Conservation (phyloP, 1,140 invertebrate species). For the Alviniconcha marisindica region DNA sequence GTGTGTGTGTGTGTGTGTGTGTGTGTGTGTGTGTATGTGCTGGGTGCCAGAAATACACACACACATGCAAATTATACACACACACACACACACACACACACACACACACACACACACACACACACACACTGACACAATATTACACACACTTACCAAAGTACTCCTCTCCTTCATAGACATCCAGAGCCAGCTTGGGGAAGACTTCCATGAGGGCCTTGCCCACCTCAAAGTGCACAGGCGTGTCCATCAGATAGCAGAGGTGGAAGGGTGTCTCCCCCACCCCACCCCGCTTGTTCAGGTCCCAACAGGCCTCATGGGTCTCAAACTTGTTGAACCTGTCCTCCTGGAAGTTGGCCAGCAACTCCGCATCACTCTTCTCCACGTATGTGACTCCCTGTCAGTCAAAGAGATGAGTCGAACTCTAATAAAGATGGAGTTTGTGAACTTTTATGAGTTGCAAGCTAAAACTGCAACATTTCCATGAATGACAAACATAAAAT, state of each 20-base stretch:
- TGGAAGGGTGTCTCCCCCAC: conserved; percentile 96
- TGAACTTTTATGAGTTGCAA: conserved; percentile 20
- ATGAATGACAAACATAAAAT: too few species aligned
- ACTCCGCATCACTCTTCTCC: conserved; percentile 58
- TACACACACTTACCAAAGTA: conserved; percentile 85
- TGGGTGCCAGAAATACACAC: too few species aligned
- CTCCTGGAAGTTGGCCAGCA: conserved; percentile 61
- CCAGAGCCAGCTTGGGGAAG: conserved; percentile 93
- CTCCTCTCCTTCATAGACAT: conserved; percentile 98
- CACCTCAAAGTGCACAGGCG: conserved; percentile 87
- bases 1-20: too few species aligned
- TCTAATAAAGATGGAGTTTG: too few species aligned
- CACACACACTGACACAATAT: background rate
- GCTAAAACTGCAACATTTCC: too few species aligned
- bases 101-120: background rate
- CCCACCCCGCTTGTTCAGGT: conserved; percentile 95
- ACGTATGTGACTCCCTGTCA: conserved; percentile 25
- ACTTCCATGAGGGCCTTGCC: conserved; percentile 92
- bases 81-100: background rate
- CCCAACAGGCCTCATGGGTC: conserved; percentile 86
- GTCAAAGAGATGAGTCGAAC: background rate
- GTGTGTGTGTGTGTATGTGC: too few species aligned
- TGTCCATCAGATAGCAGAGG: conserved; percentile 96
- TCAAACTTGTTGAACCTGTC: conserved; percentile 65
- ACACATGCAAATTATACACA: background rate